phyloP scores from a whole-genome alignment of 2,113 vertebrate species.

The Jaculus jaculus region DNA sequence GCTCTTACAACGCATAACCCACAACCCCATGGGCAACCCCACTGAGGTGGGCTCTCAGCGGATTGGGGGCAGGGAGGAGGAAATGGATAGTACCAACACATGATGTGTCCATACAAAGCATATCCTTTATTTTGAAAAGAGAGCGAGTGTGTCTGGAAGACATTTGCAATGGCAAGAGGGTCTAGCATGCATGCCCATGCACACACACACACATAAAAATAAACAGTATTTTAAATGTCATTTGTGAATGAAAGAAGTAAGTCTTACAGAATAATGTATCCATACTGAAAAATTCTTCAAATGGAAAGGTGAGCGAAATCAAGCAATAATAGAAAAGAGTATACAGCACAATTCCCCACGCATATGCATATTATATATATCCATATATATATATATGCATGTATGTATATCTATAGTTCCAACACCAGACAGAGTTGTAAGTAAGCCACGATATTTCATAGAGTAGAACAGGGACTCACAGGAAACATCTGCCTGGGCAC shows the following conservation, averaged over 20 bases:
- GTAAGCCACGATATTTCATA: neutral
- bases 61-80: no score
- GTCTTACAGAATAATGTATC: neutral
- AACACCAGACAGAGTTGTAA: neutral
- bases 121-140: no score
- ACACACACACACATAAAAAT: no score
- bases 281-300: neutral
- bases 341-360: neutral
- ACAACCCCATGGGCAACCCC: no score
- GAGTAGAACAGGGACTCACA: neutral
- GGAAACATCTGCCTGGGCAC: neutral
- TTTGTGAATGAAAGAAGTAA: neutral
- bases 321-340: neutral
- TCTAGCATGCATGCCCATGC: no score
- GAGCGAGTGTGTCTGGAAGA: no score
- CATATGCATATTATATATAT: neutral
- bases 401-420: neutral
- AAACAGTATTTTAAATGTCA: no score
- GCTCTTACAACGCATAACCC: no score
- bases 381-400: neutral
- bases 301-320: neutral
- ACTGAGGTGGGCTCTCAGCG: no score
- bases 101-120: no score
- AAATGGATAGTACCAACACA: no score
- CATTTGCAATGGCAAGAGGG: no score